A percentile compares a stretch with the other conserved stretches of the same genome.
These are phyloP conservation scores for Samia ricini DNA, from an alignment of 1,140 invertebrate species.

Conservation along the genomic window DNA sequence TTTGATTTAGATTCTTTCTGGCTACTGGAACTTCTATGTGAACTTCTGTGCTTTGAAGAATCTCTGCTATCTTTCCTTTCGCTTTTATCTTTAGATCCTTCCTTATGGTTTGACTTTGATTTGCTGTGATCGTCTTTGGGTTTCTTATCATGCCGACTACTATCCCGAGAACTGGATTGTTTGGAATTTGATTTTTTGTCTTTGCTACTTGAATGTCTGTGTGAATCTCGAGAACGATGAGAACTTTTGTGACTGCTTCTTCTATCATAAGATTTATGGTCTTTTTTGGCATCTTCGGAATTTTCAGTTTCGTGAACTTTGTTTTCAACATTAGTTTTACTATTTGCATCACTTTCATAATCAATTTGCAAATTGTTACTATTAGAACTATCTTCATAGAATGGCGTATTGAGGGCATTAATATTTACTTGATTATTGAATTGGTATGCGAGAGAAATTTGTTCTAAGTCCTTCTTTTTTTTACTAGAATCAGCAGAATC, in stretches of 20 bases:
- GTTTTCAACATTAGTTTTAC: slow-evolving; percentile 57
- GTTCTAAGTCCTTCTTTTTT: slow-evolving; percentile 45
- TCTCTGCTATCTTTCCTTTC: slow-evolving; percentile 72
- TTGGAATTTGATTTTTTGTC: slow-evolving; percentile 71
- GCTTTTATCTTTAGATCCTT: slow-evolving; percentile 49
- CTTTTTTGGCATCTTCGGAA: slow-evolving; percentile 54
- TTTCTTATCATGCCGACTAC: slow-evolving; percentile 57
- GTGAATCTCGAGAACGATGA: slow-evolving; percentile 59
- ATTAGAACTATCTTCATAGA: slow-evolving; percentile 67
- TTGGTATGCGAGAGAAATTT: slow-evolving; percentile 47
- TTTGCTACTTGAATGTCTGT: slow-evolving; percentile 65
- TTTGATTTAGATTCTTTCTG: slow-evolving; percentile 65
- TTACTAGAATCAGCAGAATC: slow-evolving; percentile 37
- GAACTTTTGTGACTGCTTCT: slow-evolving; percentile 64
- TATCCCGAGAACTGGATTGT: slow-evolving; percentile 63
- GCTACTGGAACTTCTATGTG: slow-evolving; percentile 53
- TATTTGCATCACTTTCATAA: slow-evolving; percentile 67
- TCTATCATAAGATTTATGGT: slow-evolving; percentile 50
- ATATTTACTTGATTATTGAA: slow-evolving; percentile 64
- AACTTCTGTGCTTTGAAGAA: slow-evolving; percentile 60
- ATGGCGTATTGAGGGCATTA: slow-evolving; percentile 56
- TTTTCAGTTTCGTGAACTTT: slow-evolving; percentile 45
- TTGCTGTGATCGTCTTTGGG: slow-evolving; percentile 64
- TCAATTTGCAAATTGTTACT: slow-evolving; percentile 67
- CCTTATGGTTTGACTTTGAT: slow-evolving; percentile 65